These are phyloP conservation scores for Drosophila burlai DNA, from an alignment of 1,140 invertebrate genomes.

Conservation along the genomic window DNA sequence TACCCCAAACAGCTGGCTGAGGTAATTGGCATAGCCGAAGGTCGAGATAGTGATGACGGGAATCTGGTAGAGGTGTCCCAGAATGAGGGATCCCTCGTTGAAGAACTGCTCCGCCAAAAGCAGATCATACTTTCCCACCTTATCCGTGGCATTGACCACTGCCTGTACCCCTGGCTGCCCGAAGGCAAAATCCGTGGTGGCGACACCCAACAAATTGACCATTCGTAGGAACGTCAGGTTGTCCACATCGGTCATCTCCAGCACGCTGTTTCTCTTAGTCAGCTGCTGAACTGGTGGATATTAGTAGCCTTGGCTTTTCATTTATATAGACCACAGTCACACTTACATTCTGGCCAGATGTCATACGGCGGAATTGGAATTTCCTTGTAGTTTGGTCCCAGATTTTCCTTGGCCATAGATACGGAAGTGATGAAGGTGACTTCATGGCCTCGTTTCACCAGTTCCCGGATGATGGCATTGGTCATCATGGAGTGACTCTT, in stretches of 20 bases:
- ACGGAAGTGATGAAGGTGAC: slow-evolving; percentile 73
- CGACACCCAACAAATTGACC: slow-evolving; percentile 40
- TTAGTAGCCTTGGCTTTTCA: background rate
- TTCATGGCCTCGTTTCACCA: slow-evolving; percentile 70
- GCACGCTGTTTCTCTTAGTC: slow-evolving; percentile 11
- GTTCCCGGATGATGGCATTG: slow-evolving; percentile 63
- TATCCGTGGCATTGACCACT: slow-evolving; percentile 74
- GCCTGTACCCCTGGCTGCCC: slow-evolving; percentile 75
- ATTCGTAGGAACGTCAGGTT: slow-evolving; percentile 20
- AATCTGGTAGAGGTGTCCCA: slow-evolving; percentile 84
- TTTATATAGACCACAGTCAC: background rate
- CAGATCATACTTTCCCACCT: slow-evolving; percentile 83
- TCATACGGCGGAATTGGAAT: slow-evolving; percentile 56
- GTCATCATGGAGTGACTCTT: slow-evolving; percentile 80
- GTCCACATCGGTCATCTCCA: slow-evolving; percentile 61
- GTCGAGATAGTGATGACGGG: slow-evolving; percentile 73
- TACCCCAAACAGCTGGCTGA: slow-evolving; percentile 76
- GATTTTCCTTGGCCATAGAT: slow-evolving; percentile 61
- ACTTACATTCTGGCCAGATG: slow-evolving; percentile 60
- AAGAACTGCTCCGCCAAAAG: slow-evolving; percentile 84
- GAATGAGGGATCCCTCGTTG: slow-evolving; percentile 83
- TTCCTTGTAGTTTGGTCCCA: slow-evolving; percentile 74
- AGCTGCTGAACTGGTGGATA: slow-evolving; percentile 29
- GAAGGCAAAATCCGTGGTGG: slow-evolving; percentile 77
- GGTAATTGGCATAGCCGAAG: slow-evolving; percentile 75